Base-by-base conservation (phyloP, 1,140 invertebrate genomes). In the Bombus superbus region DNA sequence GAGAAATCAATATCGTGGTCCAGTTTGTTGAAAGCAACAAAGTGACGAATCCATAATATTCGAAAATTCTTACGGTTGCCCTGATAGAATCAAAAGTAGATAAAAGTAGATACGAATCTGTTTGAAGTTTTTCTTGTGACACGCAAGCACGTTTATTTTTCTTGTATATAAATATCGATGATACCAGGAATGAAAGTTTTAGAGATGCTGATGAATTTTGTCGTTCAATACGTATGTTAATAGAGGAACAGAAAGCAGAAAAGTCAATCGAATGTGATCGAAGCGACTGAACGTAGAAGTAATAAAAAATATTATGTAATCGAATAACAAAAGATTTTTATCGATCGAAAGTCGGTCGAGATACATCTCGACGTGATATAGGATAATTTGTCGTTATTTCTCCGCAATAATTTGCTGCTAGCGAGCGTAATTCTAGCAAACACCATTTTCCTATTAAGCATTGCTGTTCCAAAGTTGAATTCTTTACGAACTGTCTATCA, bases 261-360 rank as follows among this genome's bases (percentile, higher is more conserved):
- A 66, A 47, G 72, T 83, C 81, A 66, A 66, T 83, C 57, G 81
- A 83, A 76, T 66, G 81, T 66, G 81, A 82, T 82, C 57, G 81
- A 82, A 66, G 42, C 62, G 72, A 82, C 71, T 82, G 40, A 82
- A 62, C 32, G 42, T 74, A 74, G 71, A 15, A 18, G 4, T 66
- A 79, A 73, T 57, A 22, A 82, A 47, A 42, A 38, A 62, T 71
- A 44, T n/a, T 62, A 64, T 74, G 57, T 38, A 66, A 82, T 64
- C 40, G 40, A 38, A 13, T 73, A 35, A 40, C 28, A 28, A 42
- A 75, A 66, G 57, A 82, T 66, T 82, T 68, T 83, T 76, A 47
- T 44, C 47, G 44, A 47, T 28, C 32, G 72, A 75, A 64, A 82
- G 53, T 59, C 47, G 18, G 53, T 73, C 81, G 80, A 66, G 62